Evolutionary conservation across 2,113 vertebrate genomes (phyloP).

Genomic region (Cnemophilus loriae): DNA sequence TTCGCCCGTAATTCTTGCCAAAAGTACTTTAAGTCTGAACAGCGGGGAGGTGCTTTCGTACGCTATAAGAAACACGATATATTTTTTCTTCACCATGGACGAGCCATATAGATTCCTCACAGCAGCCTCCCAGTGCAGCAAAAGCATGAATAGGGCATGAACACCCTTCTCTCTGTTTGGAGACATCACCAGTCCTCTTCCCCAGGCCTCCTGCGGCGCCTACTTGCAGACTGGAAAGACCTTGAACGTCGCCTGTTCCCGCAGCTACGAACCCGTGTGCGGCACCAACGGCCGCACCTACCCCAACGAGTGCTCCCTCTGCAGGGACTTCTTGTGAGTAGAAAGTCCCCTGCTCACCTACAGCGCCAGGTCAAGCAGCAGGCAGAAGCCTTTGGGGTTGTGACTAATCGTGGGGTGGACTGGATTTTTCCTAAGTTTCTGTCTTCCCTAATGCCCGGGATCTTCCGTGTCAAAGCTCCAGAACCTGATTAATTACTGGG

Average conservation of each 20-base stretch:
- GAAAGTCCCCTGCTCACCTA: background rate
- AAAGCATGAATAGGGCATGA: background rate
- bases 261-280: background rate
- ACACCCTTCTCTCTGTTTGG: background rate
- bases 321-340: background rate
- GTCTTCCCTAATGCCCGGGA: background rate
- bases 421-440: background rate
- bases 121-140: background rate
- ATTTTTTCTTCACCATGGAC: background rate
- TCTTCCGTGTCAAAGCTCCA: background rate
- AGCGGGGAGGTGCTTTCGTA: background rate
- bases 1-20: background rate
- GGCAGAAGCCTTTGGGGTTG: background rate
- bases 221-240: rapidly evolving
- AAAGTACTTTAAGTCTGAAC: background rate
- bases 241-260: background rate
- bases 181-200: background rate
- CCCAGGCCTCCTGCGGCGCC: background rate
- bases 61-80: rapidly evolving
- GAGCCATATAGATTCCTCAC: background rate
- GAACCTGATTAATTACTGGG: slow-evolving; percentile 15
- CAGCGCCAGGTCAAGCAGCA: background rate
- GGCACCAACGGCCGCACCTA: slow-evolving; percentile 24
- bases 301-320: slow-evolving; percentile 45
- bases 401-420: background rate